A percentile compares a stretch with the other conserved stretches of the same genome.
These are phyloP conservation scores for Amblyornis subalaris DNA, from an alignment of 2,113 vertebrate genomes.

Conservation along the genomic window DNA sequence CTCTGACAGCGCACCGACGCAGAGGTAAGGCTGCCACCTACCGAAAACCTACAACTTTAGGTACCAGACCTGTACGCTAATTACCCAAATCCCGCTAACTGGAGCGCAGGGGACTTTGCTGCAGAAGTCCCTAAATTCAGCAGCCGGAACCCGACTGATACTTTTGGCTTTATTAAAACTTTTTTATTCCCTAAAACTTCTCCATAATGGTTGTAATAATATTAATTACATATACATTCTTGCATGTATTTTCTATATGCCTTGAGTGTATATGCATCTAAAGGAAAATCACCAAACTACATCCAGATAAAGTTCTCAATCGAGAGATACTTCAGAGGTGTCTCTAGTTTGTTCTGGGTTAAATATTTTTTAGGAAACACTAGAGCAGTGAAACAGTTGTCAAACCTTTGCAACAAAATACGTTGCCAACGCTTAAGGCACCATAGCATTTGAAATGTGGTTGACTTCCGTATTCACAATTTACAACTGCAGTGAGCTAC, in stretches of 20 bases:
- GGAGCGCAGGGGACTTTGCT: background rate
- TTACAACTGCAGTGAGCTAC: background rate
- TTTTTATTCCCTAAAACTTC: background rate
- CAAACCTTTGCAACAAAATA: background rate
- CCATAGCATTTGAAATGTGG: background rate
- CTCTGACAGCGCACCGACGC: background rate
- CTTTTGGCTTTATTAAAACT: background rate
- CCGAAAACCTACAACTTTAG: background rate
- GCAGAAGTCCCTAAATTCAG: background rate
- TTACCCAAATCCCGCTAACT: background rate
- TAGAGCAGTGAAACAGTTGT: background rate
- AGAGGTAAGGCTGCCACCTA: constrained; percentile 3
- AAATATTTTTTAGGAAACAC: background rate
- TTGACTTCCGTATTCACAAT: background rate
- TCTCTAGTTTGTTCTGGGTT: background rate
- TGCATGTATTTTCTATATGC: background rate
- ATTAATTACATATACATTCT: background rate
- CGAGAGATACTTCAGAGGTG: background rate
- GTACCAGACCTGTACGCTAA: background rate
- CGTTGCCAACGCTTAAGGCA: background rate
- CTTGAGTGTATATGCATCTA: background rate
- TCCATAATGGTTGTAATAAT: background rate
- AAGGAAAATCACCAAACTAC: background rate
- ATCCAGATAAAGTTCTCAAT: background rate
- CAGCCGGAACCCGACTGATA: background rate